phyloP scores from a whole-genome alignment of 2,797 vertebrate genomes.

The Phalanger gymnotis region DNA sequence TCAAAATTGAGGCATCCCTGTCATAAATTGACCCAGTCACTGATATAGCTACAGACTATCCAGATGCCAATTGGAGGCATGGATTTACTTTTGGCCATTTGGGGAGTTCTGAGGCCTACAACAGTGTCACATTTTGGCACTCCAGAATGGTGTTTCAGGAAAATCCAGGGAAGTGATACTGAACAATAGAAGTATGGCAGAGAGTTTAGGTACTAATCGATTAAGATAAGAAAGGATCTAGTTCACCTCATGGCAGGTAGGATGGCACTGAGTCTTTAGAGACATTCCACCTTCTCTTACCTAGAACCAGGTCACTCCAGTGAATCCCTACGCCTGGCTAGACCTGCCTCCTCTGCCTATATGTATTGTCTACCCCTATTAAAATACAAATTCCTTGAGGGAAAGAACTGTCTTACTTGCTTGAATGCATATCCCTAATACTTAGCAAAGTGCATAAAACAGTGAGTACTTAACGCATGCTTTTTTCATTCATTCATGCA shows the following conservation, averaged over 20 bases:
- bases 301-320: no score
- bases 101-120: conserved; percentile 4
- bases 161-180: conserved; percentile 1
- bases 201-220: conserved; percentile 27
- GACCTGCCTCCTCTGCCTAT: neutral
- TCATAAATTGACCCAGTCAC: neutral
- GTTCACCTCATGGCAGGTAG: neutral
- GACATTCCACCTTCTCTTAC: neutral
- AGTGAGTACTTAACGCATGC: neutral
- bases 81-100: neutral
- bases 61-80: conserved; percentile 30
- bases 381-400: no score
- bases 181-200: conserved; percentile 21
- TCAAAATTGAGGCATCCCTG: conserved; percentile 44
- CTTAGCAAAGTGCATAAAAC: neutral
- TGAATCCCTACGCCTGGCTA: neutral
- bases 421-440: neutral
- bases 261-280: neutral
- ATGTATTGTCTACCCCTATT: no score
- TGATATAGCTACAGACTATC: conserved; percentile 38
- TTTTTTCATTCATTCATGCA: neutral
- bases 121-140: conserved; percentile 2
- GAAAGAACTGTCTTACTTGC: no score
- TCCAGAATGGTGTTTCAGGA: conserved; percentile 19
- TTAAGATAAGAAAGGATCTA: conserved; percentile 19